Evolutionary conservation across 2,888 invertebrate species (phyloP).

Genomic region (Agrilus biguttatus): DNA sequence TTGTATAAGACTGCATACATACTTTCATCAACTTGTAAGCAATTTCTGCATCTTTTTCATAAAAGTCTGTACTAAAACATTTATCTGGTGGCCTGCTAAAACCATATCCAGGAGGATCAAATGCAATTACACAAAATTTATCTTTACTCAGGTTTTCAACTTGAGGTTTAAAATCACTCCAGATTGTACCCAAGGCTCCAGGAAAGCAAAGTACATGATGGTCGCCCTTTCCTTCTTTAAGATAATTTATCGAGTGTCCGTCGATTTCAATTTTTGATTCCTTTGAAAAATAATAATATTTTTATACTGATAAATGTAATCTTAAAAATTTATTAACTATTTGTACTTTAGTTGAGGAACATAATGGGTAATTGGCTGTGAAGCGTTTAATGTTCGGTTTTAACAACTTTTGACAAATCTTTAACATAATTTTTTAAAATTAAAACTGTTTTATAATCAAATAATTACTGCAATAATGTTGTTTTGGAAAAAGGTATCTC

Average conservation of each 20-base stretch:
- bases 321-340: background rate
- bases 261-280: conserved; percentile 49
- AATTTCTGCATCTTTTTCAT: conserved; percentile 56
- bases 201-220: conserved; percentile 57
- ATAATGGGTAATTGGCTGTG: too few relatives aligned
- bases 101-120: conserved; percentile 85
- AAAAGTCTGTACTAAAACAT: conserved; percentile 55
- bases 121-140: conserved; percentile 51
- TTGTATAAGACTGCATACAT: conserved; percentile 4
- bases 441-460: too few relatives aligned
- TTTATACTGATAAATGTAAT: background rate
- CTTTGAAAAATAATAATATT: conserved; percentile 22
- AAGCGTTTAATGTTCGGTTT: too few relatives aligned
- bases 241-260: conserved; percentile 45
- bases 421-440: too few relatives aligned
- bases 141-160: conserved; percentile 47
- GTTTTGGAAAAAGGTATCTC: too few relatives aligned
- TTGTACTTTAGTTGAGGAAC: too few relatives aligned
- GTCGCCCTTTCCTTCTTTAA: conserved; percentile 44
- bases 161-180: conserved; percentile 73
- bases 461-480: too few relatives aligned
- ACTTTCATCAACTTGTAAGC: conserved; percentile 62
- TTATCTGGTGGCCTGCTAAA: conserved; percentile 65
- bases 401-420: too few relatives aligned
- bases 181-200: conserved; percentile 66